Base-by-base conservation (phyloP, 2,113 vertebrate species). In the Lepisosteus oculatus region DNA sequence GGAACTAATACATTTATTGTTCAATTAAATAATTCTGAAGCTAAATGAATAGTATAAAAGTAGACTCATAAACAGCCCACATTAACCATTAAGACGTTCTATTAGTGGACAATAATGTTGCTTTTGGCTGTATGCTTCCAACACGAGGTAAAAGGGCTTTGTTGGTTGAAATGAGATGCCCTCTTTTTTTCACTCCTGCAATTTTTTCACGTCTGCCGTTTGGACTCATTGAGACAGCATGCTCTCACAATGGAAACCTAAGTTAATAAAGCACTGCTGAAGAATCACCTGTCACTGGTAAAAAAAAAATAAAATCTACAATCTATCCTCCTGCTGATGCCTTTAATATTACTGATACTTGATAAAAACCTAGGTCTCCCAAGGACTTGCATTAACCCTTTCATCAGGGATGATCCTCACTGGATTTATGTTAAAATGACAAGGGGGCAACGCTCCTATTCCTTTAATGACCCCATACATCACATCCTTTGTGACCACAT, bases 391-490 rank as follows among this genome's bases (percentile, higher is more conserved):
- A 72, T 78, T 70, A 67, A 61, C 75, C n/a, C 81, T 71, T 44
- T 11, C 61, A 70, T 77, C 69, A 62, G 65, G 81, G 67, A 72
- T 55, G 67, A 71, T 69, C 71, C 59, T 12, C 15, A 29, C 63
- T 75, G 72, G 85, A 89, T 91, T 87, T 86, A 89, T 89, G 82
- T 81, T 68, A 74, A 76, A 62, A 66, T 56, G 85, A 82, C 81
- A 71, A 80, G 55, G 61, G 69, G 78, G 73, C 76, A 76, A 78
- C 78, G 85, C 84, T 83, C 68, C 78, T 73, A 62, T 72, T 59
- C 78, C 61, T 77, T 69, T 66, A 3, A 43, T 86, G 87, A 87
- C 86, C 85, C 85, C 90, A 87, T 90, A 88, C 84, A 88, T 90
- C 90, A 91, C 71, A 65, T 81, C 81, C 81, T 73, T 76, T 80